A percentile compares a stretch with the other conserved stretches of the same genome.
phyloP scores from a whole-genome alignment of 2,888 invertebrate genomes.

The Autographa pulchrina region DNA sequence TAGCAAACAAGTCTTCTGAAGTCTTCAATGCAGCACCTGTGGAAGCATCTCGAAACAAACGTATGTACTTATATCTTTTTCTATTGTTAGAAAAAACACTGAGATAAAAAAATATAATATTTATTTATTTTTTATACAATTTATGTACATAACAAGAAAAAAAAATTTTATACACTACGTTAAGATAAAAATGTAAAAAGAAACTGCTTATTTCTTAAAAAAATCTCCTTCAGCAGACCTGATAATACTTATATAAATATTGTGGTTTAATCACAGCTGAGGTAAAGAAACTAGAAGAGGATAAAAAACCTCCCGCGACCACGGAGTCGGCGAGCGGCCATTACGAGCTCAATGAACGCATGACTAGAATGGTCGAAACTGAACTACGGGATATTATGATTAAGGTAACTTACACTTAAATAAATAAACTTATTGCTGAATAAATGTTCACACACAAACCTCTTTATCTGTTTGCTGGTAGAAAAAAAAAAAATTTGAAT shows the following conservation, averaged over 20 bases:
- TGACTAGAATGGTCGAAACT: constrained; percentile 65
- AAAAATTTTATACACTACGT: no score
- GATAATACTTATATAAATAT: no score
- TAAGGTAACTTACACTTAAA: constrained; percentile 57
- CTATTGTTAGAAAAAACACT: not conserved
- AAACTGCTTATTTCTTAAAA: no score
- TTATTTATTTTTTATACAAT: no score
- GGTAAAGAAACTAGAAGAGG: constrained; percentile 37
- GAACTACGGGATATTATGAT: constrained; percentile 75
- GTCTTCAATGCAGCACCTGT: not conserved
- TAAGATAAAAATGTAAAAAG: no score
- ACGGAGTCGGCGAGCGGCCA: constrained; percentile 24
- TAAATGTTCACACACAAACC: no score
- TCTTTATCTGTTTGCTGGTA: no score
- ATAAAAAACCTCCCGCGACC: constrained; percentile 14
- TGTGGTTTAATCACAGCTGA: constrained; percentile 20
- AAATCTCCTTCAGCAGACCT: no score
- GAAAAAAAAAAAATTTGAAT: no score
- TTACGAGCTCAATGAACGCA: constrained; percentile 66
- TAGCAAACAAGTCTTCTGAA: constrained; percentile 11
- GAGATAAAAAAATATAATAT: not conserved
- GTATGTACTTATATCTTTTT: constrained; percentile 22
- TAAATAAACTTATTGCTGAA: no score
- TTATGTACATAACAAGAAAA: no score
- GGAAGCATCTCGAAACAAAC: constrained; percentile 18